Percentiles rank a stretch among this genome's conserved stretches.
phyloP scores from a whole-genome alignment of 1,140 invertebrate genomes.

The Ips nitidus region DNA sequence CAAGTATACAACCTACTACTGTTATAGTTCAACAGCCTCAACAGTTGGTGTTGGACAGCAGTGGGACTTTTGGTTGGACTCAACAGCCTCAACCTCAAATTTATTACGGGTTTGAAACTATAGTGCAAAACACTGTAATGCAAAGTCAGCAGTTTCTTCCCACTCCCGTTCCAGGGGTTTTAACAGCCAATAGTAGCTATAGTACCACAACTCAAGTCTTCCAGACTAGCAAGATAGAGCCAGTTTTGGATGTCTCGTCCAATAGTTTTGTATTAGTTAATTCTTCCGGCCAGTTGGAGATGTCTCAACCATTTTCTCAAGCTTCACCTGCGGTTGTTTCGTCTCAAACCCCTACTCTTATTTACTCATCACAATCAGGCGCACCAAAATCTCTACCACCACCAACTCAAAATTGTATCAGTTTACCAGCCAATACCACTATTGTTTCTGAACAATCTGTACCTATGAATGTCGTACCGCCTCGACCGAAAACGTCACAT shows the following conservation, averaged over 20 bases:
- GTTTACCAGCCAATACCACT: slow-evolving; percentile 58
- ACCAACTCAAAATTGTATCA: slow-evolving; percentile 54
- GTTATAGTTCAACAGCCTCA: slow-evolving; percentile 49
- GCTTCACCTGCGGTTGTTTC: slow-evolving; percentile 18
- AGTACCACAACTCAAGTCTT: slow-evolving; percentile 79
- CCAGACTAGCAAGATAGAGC: slow-evolving; percentile 79
- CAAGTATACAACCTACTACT: slow-evolving; percentile 61
- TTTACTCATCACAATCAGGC: slow-evolving; percentile 29
- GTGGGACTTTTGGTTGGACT: slow-evolving; percentile 49
- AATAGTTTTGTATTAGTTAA: slow-evolving; percentile 73
- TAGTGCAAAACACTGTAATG: slow-evolving; percentile 83
- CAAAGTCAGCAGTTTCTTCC: slow-evolving; percentile 79
- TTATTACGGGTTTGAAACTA: slow-evolving; percentile 79
- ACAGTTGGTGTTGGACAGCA: slow-evolving; percentile 49
- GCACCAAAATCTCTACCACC: slow-evolving; percentile 1
- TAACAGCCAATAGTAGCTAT: slow-evolving; percentile 76
- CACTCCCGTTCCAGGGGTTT: slow-evolving; percentile 72
- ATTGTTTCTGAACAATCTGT: slow-evolving; percentile 60
- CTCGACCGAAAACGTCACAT: slow-evolving; percentile 57
- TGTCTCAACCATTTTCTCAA: slow-evolving; percentile 34
- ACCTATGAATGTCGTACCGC: slow-evolving; percentile 69
- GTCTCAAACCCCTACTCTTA: slow-evolving; percentile 33
- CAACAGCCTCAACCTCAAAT: slow-evolving; percentile 62
- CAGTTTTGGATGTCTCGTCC: slow-evolving; percentile 68
- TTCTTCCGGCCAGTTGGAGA: slow-evolving; percentile 46